These are phyloP conservation scores for Melopsittacus undulatus DNA, from an alignment of 2,797 vertebrate genomes.

Conservation along the genomic window DNA sequence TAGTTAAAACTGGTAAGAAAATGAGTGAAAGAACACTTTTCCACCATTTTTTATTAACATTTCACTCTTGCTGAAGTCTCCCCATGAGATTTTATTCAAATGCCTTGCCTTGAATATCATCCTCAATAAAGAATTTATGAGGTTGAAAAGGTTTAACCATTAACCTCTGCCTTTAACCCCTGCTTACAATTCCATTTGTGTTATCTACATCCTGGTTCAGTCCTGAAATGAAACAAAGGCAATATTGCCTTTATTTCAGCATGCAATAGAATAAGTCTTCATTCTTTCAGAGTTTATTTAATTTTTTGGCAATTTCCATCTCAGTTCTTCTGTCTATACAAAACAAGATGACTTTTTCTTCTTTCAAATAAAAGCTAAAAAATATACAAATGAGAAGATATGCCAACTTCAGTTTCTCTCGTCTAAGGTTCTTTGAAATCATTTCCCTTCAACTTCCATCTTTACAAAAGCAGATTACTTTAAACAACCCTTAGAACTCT, in stretches of 20 bases:
- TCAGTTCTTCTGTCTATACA: background rate
- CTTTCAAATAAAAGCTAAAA: conserved; percentile 9
- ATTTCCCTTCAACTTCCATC: conserved; percentile 61
- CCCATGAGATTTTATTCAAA: background rate
- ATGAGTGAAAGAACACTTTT: background rate
- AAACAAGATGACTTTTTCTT: background rate
- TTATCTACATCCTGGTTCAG: background rate
- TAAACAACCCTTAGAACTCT: conserved; percentile 62
- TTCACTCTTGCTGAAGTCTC: background rate
- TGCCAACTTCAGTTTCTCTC: background rate
- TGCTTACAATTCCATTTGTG: background rate
- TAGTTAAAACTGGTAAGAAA: background rate
- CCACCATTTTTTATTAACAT: background rate
- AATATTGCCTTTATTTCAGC: background rate
- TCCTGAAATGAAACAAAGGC: background rate
- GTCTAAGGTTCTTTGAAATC: conserved; percentile 62
- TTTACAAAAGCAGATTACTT: conserved; percentile 46
- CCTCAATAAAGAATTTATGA: background rate
- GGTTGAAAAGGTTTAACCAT: background rate
- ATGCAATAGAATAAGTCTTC: background rate
- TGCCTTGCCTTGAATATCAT: background rate
- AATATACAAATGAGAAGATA: conserved; percentile 45
- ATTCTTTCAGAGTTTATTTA: background rate
- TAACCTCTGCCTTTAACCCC: background rate
- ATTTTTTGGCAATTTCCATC: background rate